Conservation (phyloP, 2,113 vertebrate species). For the Ia io region DNA sequence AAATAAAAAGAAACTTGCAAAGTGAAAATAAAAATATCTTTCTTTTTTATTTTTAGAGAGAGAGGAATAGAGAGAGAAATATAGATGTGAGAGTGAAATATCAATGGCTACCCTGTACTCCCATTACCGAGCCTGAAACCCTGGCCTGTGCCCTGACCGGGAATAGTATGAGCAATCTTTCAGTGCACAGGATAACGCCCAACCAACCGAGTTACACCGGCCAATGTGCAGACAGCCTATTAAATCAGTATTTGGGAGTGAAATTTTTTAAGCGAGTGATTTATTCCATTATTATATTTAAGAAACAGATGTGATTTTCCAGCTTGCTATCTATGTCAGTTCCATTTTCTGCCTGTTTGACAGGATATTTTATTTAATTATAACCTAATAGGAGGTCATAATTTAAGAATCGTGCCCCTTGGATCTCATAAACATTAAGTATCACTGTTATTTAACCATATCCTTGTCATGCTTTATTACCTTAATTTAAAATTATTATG, state of each 20-base stretch:
- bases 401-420: slow-evolving; percentile 45
- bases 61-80: neutral
- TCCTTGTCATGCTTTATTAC: slow-evolving; percentile 44
- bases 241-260: slow-evolving; percentile 31
- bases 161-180: neutral
- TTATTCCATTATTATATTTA: slow-evolving; percentile 19
- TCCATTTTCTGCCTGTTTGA: slow-evolving; percentile 20
- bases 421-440: slow-evolving; percentile 36
- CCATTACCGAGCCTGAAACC: neutral
- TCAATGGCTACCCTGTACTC: no score
- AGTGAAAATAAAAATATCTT: neutral
- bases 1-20: neutral
- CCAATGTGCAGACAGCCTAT: neutral
- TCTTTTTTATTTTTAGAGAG: neutral
- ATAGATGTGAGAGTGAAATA: no score
- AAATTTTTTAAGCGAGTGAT: slow-evolving; percentile 25
- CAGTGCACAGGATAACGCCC: neutral
- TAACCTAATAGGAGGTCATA: slow-evolving; percentile 24
- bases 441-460: slow-evolving; percentile 51
- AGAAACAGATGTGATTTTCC: slow-evolving; percentile 33
- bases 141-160: neutral
- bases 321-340: neutral
- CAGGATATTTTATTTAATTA: slow-evolving; percentile 62
- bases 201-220: neutral
- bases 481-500: slow-evolving; percentile 49